Percentiles rank a stretch among this genome's conserved stretches.
These are phyloP conservation scores for Xylota sylvarum DNA, from an alignment of 2,888 invertebrate species.

Conservation along the genomic window DNA sequence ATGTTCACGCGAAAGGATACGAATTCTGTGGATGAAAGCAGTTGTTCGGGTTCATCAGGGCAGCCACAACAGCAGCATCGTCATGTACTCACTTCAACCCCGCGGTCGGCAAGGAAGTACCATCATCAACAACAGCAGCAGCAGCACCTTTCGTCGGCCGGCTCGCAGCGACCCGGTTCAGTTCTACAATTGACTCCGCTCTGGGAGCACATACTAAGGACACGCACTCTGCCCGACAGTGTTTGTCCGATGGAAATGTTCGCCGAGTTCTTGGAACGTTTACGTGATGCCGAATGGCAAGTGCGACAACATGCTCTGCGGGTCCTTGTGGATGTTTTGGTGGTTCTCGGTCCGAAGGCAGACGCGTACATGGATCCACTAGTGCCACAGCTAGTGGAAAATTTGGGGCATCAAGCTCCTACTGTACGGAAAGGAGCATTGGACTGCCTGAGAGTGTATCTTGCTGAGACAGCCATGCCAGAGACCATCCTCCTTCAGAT, in stretches of 20 bases:
- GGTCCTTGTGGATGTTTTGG: conserved; percentile 92
- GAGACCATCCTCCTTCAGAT: conserved; percentile 89
- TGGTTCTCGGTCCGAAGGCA: conserved; percentile 89
- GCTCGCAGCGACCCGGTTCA: conserved; percentile 73
- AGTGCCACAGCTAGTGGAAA: conserved; percentile 90
- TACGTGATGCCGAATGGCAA: conserved; percentile 93
- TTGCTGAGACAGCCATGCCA: conserved; percentile 88
- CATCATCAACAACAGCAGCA: conserved; percentile 53
- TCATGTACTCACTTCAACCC: conserved; percentile 58
- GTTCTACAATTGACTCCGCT: conserved; percentile 89
- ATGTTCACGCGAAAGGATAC: conserved; percentile 82
- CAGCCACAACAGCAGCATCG: conserved; percentile 30
- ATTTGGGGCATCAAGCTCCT: conserved; percentile 92
- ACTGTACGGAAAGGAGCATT: conserved; percentile 92
- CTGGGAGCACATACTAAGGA: conserved; percentile 92
- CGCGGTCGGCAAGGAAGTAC: conserved; percentile 49
- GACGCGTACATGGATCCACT: conserved; percentile 88
- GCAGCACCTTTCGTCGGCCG: conserved; percentile 63
- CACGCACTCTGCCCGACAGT: conserved; percentile 89
- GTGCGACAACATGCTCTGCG: conserved; percentile 93
- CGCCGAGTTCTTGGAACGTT: conserved; percentile 89
- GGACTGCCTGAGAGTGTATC: conserved; percentile 90
- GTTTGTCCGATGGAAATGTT: conserved; percentile 89
- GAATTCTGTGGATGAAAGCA: conserved; percentile 60
- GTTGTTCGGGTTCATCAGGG: conserved; percentile 18